These are phyloP conservation scores for Stramonita haemastoma DNA, from an alignment of 2,888 invertebrate species.

Conservation along the genomic window DNA sequence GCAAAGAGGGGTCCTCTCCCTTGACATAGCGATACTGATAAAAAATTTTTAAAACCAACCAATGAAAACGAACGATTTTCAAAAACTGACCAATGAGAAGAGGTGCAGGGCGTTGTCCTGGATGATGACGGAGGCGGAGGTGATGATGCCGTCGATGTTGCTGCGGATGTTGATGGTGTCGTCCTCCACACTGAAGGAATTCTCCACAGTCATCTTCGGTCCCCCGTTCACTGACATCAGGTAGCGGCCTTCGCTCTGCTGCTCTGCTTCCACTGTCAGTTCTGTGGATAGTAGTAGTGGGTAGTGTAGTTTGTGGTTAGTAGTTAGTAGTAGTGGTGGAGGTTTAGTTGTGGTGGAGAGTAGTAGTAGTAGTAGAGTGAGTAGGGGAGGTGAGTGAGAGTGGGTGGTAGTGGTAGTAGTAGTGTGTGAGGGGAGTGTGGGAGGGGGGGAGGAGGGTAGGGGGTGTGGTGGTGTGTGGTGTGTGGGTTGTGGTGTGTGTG, in stretches of 20 bases:
- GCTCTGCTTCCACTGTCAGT: conserved; percentile 59
- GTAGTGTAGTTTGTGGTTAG: neutral
- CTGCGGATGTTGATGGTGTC: conserved; percentile 67
- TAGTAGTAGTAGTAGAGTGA: too few species aligned
- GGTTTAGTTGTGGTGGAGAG: too few species aligned
- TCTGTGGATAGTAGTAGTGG: conserved; percentile 57
- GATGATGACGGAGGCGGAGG: conserved; percentile 81
- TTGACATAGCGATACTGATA: neutral
- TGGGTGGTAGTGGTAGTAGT: neutral
- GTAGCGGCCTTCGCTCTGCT: conserved; percentile 36
- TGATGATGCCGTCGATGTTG: conserved; percentile 79
- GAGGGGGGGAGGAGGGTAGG: neutral
- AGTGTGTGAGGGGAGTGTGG: neutral
- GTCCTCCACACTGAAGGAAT: conserved; percentile 51
- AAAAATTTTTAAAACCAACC: too few species aligned
- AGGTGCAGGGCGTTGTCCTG: conserved; percentile 82
- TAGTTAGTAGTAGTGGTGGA: too few species aligned
- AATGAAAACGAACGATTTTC: too few species aligned
- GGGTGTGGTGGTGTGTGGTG: neutral
- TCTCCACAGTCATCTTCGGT: conserved; percentile 59
- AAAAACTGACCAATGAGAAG: conserved; percentile 79
- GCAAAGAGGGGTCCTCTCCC: neutral
- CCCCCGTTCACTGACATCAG: conserved; percentile 53
- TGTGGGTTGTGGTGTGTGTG: neutral
- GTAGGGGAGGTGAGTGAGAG: too few species aligned